These are phyloP conservation scores for Aegithalos caudatus DNA, from an alignment of 2,113 vertebrate genomes.

Conservation along the genomic window DNA sequence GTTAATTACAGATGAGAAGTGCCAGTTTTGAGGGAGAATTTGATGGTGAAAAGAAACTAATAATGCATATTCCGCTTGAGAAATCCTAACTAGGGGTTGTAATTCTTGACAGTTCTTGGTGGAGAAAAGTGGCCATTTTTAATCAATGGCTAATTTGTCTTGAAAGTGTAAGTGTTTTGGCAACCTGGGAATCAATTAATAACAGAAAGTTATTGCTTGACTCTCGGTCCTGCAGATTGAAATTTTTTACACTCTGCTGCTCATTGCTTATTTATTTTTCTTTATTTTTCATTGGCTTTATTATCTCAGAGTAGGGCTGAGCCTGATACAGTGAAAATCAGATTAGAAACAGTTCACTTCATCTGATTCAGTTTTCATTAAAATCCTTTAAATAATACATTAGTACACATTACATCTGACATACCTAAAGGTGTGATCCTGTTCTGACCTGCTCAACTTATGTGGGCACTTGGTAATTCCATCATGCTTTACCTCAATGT, in stretches of 20 bases:
- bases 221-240: not conserved
- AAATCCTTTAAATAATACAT: constrained; percentile 64
- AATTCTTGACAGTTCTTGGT: not conserved
- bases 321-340: constrained; percentile 51
- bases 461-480: not conserved
- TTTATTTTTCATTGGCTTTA: constrained; percentile 44
- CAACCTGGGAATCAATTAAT: not conserved
- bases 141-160: not conserved
- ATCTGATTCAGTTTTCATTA: constrained; percentile 63
- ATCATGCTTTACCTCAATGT: not conserved
- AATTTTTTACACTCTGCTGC: constrained; percentile 40
- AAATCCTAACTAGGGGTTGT: not conserved
- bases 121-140: not conserved
- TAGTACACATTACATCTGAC: constrained; percentile 29
- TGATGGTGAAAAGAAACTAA: not conserved
- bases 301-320: constrained; percentile 34
- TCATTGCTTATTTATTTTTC: constrained; percentile 48
- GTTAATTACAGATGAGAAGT: not conserved
- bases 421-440: not conserved
- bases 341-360: constrained; percentile 66
- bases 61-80: not conserved
- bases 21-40: not conserved
- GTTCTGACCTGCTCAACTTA: not conserved
- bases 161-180: not conserved
- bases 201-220: constrained; percentile 1